Percentiles rank a stretch among this genome's conserved stretches.
These are phyloP conservation scores for Phyllostomus discolor DNA, from an alignment of 2,113 vertebrate species.

Conservation along the genomic window DNA sequence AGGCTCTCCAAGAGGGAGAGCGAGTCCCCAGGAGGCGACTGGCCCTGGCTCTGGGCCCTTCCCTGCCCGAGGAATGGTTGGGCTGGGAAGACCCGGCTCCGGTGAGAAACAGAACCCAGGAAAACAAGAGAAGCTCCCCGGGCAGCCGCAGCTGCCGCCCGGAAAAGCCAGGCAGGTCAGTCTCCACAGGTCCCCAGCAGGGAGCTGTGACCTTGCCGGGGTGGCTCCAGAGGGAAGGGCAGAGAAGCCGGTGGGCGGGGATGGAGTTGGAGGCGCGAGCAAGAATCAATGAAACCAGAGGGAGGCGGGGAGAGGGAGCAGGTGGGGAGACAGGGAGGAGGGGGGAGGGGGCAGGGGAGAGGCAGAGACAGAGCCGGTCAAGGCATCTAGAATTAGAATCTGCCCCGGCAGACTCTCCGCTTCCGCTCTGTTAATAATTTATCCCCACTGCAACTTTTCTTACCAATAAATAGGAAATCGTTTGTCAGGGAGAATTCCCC, in stretches of 20 bases:
- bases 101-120: background rate
- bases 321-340: background rate
- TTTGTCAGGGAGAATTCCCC: slow-evolving; percentile 78
- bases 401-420: slow-evolving; percentile 77
- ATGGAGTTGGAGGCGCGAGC: background rate
- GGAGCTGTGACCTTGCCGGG: slow-evolving; percentile 75
- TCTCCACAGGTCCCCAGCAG: slow-evolving; percentile 69
- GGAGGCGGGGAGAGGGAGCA: fast-evolving
- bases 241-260: background rate
- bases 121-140: background rate
- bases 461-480: slow-evolving; percentile 86
- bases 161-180: background rate
- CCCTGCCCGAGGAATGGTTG: background rate
- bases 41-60: background rate
- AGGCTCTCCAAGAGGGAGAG: background rate
- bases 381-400: slow-evolving; percentile 75
- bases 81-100: slow-evolving; percentile 10
- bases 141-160: fast-evolving
- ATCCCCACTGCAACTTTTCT: slow-evolving; percentile 83
- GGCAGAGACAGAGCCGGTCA: background rate
- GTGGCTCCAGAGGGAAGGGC: slow-evolving; percentile 17
- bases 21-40: background rate
- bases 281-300: slow-evolving; percentile 69
- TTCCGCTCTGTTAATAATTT: slow-evolving; percentile 87
- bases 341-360: background rate